Evolutionary conservation across 1,140 invertebrate species (phyloP), one percentile per base, ranked within the genome.

Genomic region (Papilio aristodemus): DNA sequence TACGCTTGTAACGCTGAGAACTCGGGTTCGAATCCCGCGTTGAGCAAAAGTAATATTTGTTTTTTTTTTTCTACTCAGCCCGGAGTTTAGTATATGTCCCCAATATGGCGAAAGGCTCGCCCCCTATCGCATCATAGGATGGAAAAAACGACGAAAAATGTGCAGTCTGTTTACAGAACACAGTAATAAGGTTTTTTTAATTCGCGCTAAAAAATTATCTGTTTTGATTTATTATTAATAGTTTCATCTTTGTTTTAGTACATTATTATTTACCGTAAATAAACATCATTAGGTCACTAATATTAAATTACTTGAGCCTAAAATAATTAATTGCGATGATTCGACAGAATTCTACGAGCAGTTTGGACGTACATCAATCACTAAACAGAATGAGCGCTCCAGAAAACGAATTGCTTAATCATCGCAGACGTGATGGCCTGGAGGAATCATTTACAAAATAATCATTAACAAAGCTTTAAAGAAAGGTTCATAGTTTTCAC

Each of bases 311-410:
- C 17, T 9, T 3, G 19, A 7, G 46, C 46, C 19, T 50, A 10
- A 22, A 50, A 50, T 17, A 50, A 50, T 50, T 50, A 50, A 9
- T 50, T 50, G 46, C 1, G 46, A 50, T 50, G 46, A 50, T 50
- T 4, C 46, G 22, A 50, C 46, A 50, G 9, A 50, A 50, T 50
- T 50, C 8, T 25, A 38, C 32, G n/a, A 37, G 58, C 57, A 38
- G 5, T 60, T 38, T 60, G 27, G 14, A 7, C 7, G 14, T 50
- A 37, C 58, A 60, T 36, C 58, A 60, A 60, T 60, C 58, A 60
- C 11, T 17, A 8, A 50, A 14, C 41, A 54, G 46, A 50, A 50
- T 14, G 22, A 50, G 19, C 19, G 19, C 19, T 19, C 19, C 7
- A 54, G 17, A 17, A 46, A 46, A 13, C 19, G 22, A 54, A 25